phyloP scores from a whole-genome alignment of 1,140 invertebrate genomes.

The Euwallacea similis region DNA sequence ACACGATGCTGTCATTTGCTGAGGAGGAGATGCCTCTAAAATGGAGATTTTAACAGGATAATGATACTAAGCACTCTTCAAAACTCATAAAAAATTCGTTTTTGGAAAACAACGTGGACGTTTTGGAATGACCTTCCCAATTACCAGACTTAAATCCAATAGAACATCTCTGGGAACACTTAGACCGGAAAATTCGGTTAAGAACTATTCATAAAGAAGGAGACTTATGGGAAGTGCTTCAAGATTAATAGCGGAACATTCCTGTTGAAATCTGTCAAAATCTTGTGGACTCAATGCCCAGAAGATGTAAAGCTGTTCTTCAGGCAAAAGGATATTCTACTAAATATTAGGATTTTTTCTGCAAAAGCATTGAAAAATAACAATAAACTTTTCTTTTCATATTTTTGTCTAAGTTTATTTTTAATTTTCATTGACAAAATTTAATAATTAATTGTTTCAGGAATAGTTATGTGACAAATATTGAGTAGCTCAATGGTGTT shows the following conservation, averaged over 20 bases:
- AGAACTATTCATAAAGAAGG: slow-evolving; percentile 7
- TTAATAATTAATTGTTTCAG: neutral
- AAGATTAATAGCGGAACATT: slow-evolving; percentile 20
- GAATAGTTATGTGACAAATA: slow-evolving; percentile 4
- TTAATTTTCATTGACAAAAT: neutral
- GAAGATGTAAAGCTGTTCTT: neutral
- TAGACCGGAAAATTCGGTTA: slow-evolving; percentile 3
- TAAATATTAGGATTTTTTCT: slow-evolving; percentile 16
- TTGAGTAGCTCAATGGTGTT: neutral
- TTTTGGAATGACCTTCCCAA: no score
- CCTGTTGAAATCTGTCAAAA: slow-evolving; percentile 10
- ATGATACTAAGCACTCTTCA: no score
- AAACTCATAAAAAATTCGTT: neutral
- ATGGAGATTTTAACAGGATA: no score
- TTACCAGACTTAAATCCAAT: neutral
- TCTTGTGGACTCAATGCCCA: neutral
- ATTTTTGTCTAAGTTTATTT: slow-evolving; percentile 11
- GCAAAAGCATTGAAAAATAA: neutral
- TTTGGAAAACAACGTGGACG: neutral
- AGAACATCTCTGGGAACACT: slow-evolving; percentile 4
- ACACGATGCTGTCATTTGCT: slow-evolving; percentile 3
- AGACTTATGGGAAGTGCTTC: slow-evolving; percentile 8
- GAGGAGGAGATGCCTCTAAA: no score
- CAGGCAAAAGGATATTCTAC: slow-evolving; percentile 8
- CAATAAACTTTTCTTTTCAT: slow-evolving; percentile 6